Evolutionary conservation across 92 coral and sea anemone species (phyloP).

Genomic region (Siderastrea siderea): DNA sequence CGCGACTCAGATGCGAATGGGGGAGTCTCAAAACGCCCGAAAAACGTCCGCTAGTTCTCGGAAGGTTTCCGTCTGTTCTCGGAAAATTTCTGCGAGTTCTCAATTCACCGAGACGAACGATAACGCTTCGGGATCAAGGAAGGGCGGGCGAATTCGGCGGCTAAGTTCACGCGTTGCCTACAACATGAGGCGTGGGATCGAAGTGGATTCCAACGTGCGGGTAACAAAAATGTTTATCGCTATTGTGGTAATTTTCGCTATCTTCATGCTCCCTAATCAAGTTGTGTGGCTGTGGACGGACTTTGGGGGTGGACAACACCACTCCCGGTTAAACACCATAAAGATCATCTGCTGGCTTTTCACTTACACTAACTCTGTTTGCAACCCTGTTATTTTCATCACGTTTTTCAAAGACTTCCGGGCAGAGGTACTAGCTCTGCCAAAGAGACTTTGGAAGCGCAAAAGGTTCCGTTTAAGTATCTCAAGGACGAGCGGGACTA

Average conservation of each 20-base stretch:
- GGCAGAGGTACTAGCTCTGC: neutral
- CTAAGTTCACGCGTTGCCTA: slow-evolving; percentile 34
- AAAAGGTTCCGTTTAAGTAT: slow-evolving; percentile 3
- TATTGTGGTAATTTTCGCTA: slow-evolving; percentile 79
- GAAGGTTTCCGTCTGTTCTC: neutral
- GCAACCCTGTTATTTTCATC: slow-evolving; percentile 83
- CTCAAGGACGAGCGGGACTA: neutral
- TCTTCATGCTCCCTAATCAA: slow-evolving; percentile 91
- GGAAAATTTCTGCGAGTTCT: slow-evolving; percentile 4
- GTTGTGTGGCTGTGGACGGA: slow-evolving; percentile 89
- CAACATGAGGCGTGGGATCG: slow-evolving; percentile 14
- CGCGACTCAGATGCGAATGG: slow-evolving; percentile 48
- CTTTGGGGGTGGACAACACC: slow-evolving; percentile 70
- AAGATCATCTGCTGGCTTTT: slow-evolving; percentile 89
- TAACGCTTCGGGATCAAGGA: neutral
- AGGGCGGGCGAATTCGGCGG: slow-evolving; percentile 13
- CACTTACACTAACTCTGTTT: slow-evolving; percentile 86
- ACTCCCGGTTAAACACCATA: slow-evolving; percentile 55
- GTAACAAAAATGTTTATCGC: slow-evolving; percentile 85
- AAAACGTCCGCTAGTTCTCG: neutral
- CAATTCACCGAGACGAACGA: slow-evolving; percentile 20
- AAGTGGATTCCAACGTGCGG: slow-evolving; percentile 64
- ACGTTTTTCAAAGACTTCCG: slow-evolving; percentile 74
- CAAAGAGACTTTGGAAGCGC: slow-evolving; percentile 13
- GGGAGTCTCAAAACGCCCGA: neutral